phyloP scores from a whole-genome alignment of 2,113 vertebrate genomes.

The Mormoops blainvillei region DNA sequence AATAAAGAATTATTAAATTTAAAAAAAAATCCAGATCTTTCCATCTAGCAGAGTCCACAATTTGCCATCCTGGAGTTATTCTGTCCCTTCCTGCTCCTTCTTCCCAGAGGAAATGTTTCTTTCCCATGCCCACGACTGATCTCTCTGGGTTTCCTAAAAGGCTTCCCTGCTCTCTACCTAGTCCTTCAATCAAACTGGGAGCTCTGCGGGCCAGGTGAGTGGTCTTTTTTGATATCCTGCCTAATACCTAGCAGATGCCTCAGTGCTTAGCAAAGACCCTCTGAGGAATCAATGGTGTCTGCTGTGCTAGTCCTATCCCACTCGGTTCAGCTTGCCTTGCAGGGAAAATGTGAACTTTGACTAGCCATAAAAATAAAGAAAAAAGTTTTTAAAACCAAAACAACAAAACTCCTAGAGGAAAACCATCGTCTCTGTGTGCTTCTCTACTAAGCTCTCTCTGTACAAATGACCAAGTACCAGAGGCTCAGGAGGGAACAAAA shows the following conservation, averaged over 20 bases:
- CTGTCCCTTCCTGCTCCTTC: neutral
- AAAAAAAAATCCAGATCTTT: neutral
- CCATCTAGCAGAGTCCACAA: neutral
- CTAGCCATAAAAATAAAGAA: neutral
- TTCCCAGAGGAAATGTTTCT: neutral
- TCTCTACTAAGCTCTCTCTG: neutral
- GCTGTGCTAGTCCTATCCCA: neutral
- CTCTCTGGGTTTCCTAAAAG: neutral
- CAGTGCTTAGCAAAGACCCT: neutral
- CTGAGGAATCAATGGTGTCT: neutral
- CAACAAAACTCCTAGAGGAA: neutral
- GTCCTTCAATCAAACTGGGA: neutral
- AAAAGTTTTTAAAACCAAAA: neutral
- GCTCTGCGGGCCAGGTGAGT: fast-evolving
- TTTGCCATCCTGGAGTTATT: neutral
- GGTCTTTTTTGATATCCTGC: neutral
- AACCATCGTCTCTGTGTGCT: neutral
- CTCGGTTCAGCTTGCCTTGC: neutral
- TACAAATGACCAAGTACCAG: neutral
- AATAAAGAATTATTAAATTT: too few species aligned
- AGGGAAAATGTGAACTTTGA: neutral
- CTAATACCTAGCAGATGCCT: neutral
- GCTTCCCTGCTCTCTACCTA: neutral
- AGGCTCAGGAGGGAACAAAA: neutral
- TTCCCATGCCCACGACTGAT: neutral